A percentile compares a stretch with the other conserved stretches of the same genome.
phyloP scores from a whole-genome alignment of 2,888 invertebrate species.

The Dorcus hopei region DNA sequence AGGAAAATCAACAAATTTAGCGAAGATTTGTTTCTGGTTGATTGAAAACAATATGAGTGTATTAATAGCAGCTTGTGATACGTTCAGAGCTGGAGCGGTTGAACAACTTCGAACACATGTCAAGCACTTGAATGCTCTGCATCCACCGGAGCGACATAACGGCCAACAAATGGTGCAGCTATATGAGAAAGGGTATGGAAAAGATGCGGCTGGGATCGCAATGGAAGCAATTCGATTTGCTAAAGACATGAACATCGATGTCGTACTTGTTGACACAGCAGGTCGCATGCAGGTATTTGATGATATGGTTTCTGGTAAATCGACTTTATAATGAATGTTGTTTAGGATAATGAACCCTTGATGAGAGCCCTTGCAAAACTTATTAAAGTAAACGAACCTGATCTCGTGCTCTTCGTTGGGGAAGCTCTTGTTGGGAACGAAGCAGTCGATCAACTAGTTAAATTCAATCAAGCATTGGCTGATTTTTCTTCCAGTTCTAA shows the following conservation, averaged over 20 bases:
- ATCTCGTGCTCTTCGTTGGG: constrained; percentile 98
- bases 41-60: constrained; percentile 96
- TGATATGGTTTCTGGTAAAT: not conserved
- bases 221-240: constrained; percentile 94
- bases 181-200: constrained; percentile 98
- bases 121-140: constrained; percentile 87
- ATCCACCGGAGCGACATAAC: constrained; percentile 71
- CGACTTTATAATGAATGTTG: not conserved
- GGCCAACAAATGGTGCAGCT: constrained; percentile 84
- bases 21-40: constrained; percentile 99
- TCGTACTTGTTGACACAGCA: constrained; percentile 97
- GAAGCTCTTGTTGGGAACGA: constrained; percentile 99
- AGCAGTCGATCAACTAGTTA: constrained; percentile 97
- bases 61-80: constrained; percentile 97
- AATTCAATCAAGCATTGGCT: constrained; percentile 97
- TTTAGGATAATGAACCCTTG: constrained; percentile 90
- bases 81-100: constrained; percentile 98
- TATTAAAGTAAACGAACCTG: constrained; percentile 96
- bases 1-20: constrained; percentile 97
- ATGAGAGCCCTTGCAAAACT: constrained; percentile 98
- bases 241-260: constrained; percentile 75
- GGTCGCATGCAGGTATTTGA: constrained; percentile 87
- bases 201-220: constrained; percentile 98
- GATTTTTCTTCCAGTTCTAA: constrained; percentile 73
- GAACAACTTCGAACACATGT: constrained; percentile 96